Conservation (phyloP, 1,140 invertebrate species). For the Pygmarrhopalites habei region DNA sequence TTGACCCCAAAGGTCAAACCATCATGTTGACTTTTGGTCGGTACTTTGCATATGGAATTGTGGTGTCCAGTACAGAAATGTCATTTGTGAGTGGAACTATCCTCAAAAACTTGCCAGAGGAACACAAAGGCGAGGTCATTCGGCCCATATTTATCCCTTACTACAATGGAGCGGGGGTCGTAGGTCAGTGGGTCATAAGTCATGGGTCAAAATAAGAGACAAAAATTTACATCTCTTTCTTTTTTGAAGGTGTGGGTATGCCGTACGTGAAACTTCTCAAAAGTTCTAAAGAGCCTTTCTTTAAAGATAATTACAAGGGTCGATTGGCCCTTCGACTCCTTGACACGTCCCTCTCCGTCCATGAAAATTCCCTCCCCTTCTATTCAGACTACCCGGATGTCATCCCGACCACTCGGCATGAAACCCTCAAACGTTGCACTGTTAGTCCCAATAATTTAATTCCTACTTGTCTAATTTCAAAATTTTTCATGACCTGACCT, state of each 20-base stretch:
- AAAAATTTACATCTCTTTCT: not conserved
- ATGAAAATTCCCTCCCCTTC: not conserved
- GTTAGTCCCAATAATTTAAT: not conserved
- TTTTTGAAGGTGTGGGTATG: conserved; percentile 3
- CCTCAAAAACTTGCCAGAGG: not conserved
- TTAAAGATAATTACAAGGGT: not conserved
- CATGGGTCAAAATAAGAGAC: not conserved
- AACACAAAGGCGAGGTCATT: not conserved
- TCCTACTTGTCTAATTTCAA: not conserved
- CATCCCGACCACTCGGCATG: not conserved
- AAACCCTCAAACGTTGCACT: not conserved
- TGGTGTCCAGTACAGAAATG: not conserved
- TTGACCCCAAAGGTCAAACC: not conserved
- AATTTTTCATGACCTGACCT: not conserved
- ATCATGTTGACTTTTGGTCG: not conserved
- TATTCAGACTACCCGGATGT: not conserved
- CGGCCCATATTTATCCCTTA: conserved; percentile 13
- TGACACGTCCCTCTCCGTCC: not conserved
- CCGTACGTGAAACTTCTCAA: not conserved
- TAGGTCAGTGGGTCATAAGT: not conserved
- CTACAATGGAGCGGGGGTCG: not conserved
- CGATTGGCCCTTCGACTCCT: not conserved
- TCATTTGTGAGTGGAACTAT: not conserved
- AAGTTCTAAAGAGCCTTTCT: not conserved
- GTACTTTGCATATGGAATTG: conserved; percentile 1